A percentile compares a stretch with the other conserved stretches of the same genome.
phyloP scores from a whole-genome alignment of 2,113 vertebrate genomes.

The Martes martes region DNA sequence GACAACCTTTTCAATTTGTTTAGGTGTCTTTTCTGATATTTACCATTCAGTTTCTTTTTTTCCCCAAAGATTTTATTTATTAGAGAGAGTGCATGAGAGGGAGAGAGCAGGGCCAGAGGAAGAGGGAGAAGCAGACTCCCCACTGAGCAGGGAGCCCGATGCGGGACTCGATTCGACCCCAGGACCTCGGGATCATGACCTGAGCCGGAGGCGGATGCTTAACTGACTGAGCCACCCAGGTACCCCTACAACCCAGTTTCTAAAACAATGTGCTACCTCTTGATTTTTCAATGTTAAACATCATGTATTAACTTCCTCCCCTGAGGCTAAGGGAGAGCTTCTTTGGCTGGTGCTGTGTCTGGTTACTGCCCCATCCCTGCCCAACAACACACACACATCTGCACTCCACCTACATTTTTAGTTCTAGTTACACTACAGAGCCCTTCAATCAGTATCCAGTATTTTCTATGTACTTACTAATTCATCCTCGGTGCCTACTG shows the following conservation, averaged over 20 bases:
- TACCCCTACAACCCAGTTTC: not conserved
- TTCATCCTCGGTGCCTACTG: not conserved
- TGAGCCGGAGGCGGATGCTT: too few species aligned
- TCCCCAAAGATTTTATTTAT: too few species aligned
- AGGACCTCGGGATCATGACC: too few species aligned
- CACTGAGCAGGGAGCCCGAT: too few species aligned
- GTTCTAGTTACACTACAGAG: not conserved
- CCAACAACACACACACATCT: not conserved
- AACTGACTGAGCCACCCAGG: too few species aligned
- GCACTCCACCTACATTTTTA: not conserved
- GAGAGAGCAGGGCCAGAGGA: too few species aligned
- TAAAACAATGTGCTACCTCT: not conserved
- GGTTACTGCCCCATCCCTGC: not conserved
- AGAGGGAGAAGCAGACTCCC: too few species aligned
- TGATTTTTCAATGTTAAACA: not conserved
- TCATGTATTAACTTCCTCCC: not conserved
- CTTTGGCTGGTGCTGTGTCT: not conserved
- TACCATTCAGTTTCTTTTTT: not conserved
- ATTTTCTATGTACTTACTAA: not conserved
- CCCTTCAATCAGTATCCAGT: not conserved
- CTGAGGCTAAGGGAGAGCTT: too few species aligned
- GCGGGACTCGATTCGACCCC: too few species aligned
- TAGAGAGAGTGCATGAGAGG: too few species aligned
- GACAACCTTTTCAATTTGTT: not conserved
- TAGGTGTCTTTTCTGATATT: not conserved